Percentiles rank a stretch among this genome's conserved stretches.
These are phyloP conservation scores for Gila robusta DNA, from an alignment of 2,797 vertebrate species.

Conservation along the genomic window DNA sequence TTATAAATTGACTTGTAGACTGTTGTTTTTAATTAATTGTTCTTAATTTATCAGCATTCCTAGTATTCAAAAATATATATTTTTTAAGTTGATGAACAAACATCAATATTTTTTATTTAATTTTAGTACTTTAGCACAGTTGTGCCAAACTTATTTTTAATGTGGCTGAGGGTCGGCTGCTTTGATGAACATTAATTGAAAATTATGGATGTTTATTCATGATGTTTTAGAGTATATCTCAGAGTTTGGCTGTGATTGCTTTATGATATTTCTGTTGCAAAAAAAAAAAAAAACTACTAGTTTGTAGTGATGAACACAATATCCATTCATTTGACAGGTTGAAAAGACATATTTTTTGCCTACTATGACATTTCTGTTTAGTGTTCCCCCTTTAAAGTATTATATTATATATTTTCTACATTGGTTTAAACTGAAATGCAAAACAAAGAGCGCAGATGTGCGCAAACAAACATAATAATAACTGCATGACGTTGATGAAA, in stretches of 20 bases:
- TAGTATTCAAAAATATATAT: conserved; percentile 69
- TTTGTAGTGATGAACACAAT: conserved; percentile 37
- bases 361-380: conserved; percentile 40
- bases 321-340: conserved; percentile 58
- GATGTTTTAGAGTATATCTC: neutral
- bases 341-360: conserved; percentile 67
- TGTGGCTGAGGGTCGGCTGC: neutral
- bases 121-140: conserved; percentile 51
- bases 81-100: conserved; percentile 66
- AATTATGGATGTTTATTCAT: neutral
- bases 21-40: conserved; percentile 60
- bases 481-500: conserved; percentile 77
- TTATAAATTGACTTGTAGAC: conserved; percentile 34
- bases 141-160: conserved; percentile 51
- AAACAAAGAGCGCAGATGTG: conserved; percentile 50
- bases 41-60: conserved; percentile 71
- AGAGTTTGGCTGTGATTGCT: neutral
- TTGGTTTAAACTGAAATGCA: conserved; percentile 59
- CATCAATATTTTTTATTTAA: conserved; percentile 42
- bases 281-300: neutral
- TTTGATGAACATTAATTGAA: neutral
- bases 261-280: neutral
- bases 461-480: conserved; percentile 63
- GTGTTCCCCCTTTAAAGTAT: conserved; percentile 50
- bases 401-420: conserved; percentile 56